Base-by-base conservation (phyloP, 2,888 invertebrate species). In the Pedicia rivosa region DNA sequence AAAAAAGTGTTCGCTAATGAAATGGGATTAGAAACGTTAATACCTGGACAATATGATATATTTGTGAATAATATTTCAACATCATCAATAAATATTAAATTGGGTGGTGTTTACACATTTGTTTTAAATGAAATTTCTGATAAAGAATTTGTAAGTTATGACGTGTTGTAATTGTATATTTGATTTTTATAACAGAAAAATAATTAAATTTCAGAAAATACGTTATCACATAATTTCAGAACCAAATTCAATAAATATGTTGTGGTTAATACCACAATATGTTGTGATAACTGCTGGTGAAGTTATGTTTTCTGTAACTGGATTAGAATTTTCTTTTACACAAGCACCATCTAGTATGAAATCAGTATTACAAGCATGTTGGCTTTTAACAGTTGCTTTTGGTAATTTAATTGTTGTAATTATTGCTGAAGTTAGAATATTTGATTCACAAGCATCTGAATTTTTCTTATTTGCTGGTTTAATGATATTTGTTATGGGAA, bases 231-330 rank as follows among this genome's bases (percentile, higher is more conserved):
- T 53, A 5, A 64, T 81, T 19, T 78, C 80, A 0, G 61, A 70
- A 3, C 70, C 80, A 1, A 87, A 83, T 55, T 69, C 71, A 2
- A 56, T 92, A 2, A 80, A 83, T 49, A 83, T 94, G 52, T 55
- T 86, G 4, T 61, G 61, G 61, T 72, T 91, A 50, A 53, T 95
- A 14, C 95, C 95, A 0, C 97, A 97, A 56, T 94, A 92, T 54
- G 62, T 94, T 34, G 66, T 94, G 12, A 81, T 98, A 50, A 92
- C 95, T 0, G 72, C 81, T 50, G 95, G 78, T 0, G 97, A 98
- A 62, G 82, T 97, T 28, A 82, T 97, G 78, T 91, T 94, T 58
- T 88, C 92, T 0, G 81, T 97, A 17, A 94, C 95, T 0, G 95
- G 95, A 0, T 65, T 97, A 15, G 86, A 91, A 55, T 97, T 98